Evolutionary conservation across 2,797 vertebrate species (phyloP), one percentile per base, ranked within the genome.

Genomic region (Trachops cirrhosus): DNA sequence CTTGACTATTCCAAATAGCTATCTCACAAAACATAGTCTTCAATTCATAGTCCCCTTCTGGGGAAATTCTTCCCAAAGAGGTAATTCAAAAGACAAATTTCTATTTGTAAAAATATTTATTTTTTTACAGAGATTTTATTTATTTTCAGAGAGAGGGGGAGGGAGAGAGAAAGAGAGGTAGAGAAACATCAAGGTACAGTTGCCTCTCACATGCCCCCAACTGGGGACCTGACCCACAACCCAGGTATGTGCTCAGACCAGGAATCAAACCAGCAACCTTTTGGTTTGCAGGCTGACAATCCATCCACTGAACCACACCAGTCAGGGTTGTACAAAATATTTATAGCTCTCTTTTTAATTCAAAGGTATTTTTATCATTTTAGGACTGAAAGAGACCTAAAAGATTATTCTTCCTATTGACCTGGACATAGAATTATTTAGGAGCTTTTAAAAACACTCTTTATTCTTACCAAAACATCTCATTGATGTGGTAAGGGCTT

Each of bases 391-490:
- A 46, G 44, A 89, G 67, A 67, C 46, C 32, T 68, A 83, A 92
- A 52, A 86, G 39, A 46, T 59, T 52, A 19, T 62, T 77, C 79
- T 71, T 82, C 9, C 46, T 87, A 57, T 67, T 75, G 34, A 16
- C 18, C 73, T 88, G 46, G 32, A 19, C 10, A 7, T 86, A 84
- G 57, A 91, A 54, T 95, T 29, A 64, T 73, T 75, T 91, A 50
- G 46, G 67, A 80, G 67, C 34, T 80, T 88, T 94, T 26, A 75
- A 84, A 94, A 91, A 50, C 16, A 70, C 52, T 67, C n/a, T 93
- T 64, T 39, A 34, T 75, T 91, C 54, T 96, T 57, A 71, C 39
- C 22, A 82, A 68, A 93, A 94, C 95, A 96, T 97, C 96, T 94
- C 90, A 1, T 37, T 89, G 70, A 86, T 75, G 26, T 22, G 34